Conservation (phyloP, 2,113 vertebrate species). For the Ageneiosus marmoratus region DNA sequence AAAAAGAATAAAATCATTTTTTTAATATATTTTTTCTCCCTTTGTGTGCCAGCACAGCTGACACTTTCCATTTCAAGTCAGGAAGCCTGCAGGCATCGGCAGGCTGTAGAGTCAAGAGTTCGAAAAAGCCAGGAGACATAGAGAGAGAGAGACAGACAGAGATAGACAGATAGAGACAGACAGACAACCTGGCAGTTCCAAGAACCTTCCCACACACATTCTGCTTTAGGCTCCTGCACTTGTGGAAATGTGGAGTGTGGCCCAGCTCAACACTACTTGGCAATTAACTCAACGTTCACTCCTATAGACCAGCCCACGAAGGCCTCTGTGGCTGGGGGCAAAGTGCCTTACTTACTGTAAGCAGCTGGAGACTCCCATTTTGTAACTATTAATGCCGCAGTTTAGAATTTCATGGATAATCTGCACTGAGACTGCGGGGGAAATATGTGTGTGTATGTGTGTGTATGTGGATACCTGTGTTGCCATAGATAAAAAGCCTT, state of each 20-base stretch:
- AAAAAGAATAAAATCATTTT: slow-evolving; percentile 46
- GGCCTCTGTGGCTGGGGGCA: background rate
- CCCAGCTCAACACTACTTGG: slow-evolving; percentile 25
- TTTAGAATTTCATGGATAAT: background rate
- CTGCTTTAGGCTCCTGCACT: slow-evolving; percentile 3
- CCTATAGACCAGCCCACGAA: background rate
- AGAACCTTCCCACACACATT: slow-evolving; percentile 29
- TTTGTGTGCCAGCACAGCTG: slow-evolving; percentile 70
- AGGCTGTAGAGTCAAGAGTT: slow-evolving; percentile 29
- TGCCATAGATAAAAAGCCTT: slow-evolving; percentile 32
- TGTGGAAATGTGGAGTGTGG: slow-evolving; percentile 27
- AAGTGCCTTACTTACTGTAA: background rate
- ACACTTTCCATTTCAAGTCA: slow-evolving; percentile 73
- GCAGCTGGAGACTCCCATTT: slow-evolving; percentile 14
- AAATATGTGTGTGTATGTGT: slow-evolving; percentile 9
- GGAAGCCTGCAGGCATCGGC: slow-evolving; percentile 65
- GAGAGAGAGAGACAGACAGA: background rate
- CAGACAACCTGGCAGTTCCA: slow-evolving; percentile 20
- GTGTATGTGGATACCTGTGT: slow-evolving; percentile 24
- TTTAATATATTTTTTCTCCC: slow-evolving; percentile 59
- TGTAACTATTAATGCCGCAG: background rate
- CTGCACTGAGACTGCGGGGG: background rate
- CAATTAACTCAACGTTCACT: slow-evolving; percentile 31
- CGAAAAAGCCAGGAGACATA: slow-evolving; percentile 11
- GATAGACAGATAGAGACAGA: slow-evolving; percentile 10